These are phyloP conservation scores for Pogonocherus hispidulus DNA, from an alignment of 2,888 invertebrate genomes.

Conservation along the genomic window DNA sequence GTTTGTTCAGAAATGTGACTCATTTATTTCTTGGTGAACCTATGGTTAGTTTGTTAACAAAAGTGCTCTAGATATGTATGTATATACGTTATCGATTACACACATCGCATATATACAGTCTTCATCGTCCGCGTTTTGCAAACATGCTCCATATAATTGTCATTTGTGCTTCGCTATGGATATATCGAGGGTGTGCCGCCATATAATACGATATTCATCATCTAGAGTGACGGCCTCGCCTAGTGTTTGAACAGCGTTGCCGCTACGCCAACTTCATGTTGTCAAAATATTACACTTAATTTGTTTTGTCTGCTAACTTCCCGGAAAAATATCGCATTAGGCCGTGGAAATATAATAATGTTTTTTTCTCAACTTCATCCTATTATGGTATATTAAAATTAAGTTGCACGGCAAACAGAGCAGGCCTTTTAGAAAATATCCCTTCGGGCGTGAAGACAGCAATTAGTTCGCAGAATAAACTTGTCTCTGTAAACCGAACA, in stretches of 20 bases:
- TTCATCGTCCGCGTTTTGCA: slow-evolving; percentile 30
- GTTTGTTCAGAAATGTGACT: no score
- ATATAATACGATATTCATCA: slow-evolving; percentile 55
- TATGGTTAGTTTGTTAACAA: no score
- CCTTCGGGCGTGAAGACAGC: background rate
- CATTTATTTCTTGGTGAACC: no score
- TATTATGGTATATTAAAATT: background rate
- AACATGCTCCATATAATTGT: slow-evolving; percentile 44
- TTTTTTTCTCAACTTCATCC: background rate
- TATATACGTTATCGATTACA: background rate
- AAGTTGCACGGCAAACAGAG: background rate
- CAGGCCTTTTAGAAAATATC: background rate
- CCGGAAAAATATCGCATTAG: slow-evolving; percentile 10
- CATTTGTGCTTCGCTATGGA: slow-evolving; percentile 34
- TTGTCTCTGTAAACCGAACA: no score
- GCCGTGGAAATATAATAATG: background rate
- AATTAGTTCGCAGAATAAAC: background rate
- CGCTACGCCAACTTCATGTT: slow-evolving; percentile 49
- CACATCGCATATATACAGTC: background rate
- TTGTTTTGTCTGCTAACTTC: slow-evolving; percentile 16
- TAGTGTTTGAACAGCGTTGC: slow-evolving; percentile 55
- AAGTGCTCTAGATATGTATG: background rate
- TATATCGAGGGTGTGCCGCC: slow-evolving; percentile 40
- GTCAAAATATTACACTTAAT: slow-evolving; percentile 51
- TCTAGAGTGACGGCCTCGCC: slow-evolving; percentile 57